These are phyloP conservation scores for Neoarius graeffei DNA, from an alignment of 2,113 vertebrate species.

Conservation along the genomic window DNA sequence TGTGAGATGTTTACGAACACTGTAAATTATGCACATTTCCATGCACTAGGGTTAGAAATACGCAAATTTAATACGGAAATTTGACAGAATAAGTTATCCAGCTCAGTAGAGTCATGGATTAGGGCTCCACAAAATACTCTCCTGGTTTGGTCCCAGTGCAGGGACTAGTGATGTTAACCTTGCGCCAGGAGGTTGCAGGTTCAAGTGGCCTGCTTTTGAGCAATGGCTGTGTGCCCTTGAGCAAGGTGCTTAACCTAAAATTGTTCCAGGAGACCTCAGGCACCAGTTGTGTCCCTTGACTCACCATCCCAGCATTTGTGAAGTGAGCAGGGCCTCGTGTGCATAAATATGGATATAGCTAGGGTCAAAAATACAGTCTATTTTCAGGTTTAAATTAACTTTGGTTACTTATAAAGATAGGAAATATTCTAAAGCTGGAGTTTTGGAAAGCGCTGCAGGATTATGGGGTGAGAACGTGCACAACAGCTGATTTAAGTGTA, in stretches of 20 bases:
- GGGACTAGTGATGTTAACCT: slow-evolving; percentile 21
- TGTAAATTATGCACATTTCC: not conserved
- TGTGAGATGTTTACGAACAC: not conserved
- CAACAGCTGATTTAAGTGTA: not conserved
- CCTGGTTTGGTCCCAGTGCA: slow-evolving; percentile 15
- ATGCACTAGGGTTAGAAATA: not conserved
- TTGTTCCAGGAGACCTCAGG: slow-evolving; percentile 16
- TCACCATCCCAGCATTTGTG: not conserved
- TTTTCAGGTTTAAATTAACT: not conserved
- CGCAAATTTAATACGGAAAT: not conserved
- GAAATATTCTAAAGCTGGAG: too few species aligned
- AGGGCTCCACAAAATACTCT: not conserved
- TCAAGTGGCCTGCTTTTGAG: slow-evolving; percentile 24
- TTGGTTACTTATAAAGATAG: not conserved
- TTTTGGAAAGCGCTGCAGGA: not conserved
- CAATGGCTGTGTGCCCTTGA: slow-evolving; percentile 27
- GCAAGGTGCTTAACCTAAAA: slow-evolving; percentile 40
- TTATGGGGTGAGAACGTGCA: not conserved
- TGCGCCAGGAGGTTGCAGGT: slow-evolving; percentile 24
- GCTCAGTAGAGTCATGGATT: not conserved
- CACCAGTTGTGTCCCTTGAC: not conserved
- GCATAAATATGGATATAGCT: not conserved
- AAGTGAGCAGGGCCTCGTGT: not conserved
- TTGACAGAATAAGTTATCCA: not conserved
- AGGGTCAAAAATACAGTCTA: not conserved